Evolutionary conservation across 1,140 invertebrate species (phyloP).

Genomic region (Lucilia sericata): DNA sequence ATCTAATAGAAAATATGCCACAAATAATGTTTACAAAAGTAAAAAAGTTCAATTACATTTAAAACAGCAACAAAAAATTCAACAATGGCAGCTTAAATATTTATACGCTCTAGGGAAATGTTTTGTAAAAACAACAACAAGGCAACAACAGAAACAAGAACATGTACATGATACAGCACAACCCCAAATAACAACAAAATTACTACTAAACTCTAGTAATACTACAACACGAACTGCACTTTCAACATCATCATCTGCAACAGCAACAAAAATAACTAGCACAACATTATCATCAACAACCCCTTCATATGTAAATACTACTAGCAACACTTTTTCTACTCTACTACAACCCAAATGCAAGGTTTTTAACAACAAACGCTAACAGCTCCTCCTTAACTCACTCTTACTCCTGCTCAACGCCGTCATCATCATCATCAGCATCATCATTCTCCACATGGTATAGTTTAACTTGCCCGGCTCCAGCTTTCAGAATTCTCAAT

Average conservation of each 20-base stretch:
- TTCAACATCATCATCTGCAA: slow-evolving; percentile 46
- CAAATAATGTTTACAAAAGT: neutral
- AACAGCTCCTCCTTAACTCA: no score
- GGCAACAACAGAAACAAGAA: slow-evolving; percentile 43
- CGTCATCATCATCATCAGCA: neutral
- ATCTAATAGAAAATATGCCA: neutral
- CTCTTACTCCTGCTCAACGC: no score
- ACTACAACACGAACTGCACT: slow-evolving; percentile 43
- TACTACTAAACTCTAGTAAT: slow-evolving; percentile 51
- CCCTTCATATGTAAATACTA: neutral
- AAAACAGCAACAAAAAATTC: slow-evolving; percentile 9
- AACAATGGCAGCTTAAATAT: slow-evolving; percentile 11
- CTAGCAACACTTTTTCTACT: neutral
- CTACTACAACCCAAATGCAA: neutral
- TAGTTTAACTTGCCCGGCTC: neutral
- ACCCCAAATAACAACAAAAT: slow-evolving; percentile 44
- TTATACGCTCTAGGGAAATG: slow-evolving; percentile 28
- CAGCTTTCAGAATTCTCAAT: neutral
- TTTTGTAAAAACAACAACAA: slow-evolving; percentile 30
- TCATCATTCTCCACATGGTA: neutral
- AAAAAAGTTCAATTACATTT: slow-evolving; percentile 28
- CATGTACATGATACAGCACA: slow-evolving; percentile 32
- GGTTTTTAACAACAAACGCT: neutral
- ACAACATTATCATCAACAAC: slow-evolving; percentile 26
- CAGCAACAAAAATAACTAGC: slow-evolving; percentile 42